These are phyloP conservation scores for Trachymyrmex septentrionalis DNA, from an alignment of 1,140 invertebrate genomes.

Conservation along the genomic window DNA sequence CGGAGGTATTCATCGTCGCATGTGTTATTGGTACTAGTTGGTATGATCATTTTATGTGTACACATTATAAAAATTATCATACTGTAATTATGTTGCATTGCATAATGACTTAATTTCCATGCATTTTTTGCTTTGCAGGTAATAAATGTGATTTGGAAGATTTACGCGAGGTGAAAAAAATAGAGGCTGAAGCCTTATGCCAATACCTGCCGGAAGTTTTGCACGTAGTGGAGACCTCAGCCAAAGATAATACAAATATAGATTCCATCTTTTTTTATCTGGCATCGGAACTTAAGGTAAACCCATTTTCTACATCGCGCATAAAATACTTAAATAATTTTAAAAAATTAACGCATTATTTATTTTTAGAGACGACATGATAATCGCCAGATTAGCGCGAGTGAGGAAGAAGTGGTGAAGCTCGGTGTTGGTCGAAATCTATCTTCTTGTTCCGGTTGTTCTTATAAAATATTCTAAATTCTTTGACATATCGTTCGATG, in stretches of 20 bases:
- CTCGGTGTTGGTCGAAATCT: conserved; percentile 85
- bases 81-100: not conserved
- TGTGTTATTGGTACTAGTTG: conserved; percentile 95
- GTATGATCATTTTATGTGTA: conserved; percentile 85
- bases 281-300: conserved; percentile 95
- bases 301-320: not conserved
- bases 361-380: conserved; percentile 89
- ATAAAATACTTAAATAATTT: not conserved
- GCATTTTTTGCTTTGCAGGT: conserved; percentile 82
- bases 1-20: conserved; percentile 96
- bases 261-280: conserved; percentile 96
- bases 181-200: conserved; percentile 94
- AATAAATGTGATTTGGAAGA: conserved; percentile 96
- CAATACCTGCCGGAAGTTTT: conserved; percentile 94
- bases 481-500: not conserved
- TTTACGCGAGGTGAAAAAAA: conserved; percentile 93
- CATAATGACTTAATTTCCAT: not conserved
- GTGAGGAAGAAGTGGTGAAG: conserved; percentile 88
- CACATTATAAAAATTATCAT: not conserved
- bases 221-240: conserved; percentile 95
- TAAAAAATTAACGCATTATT: not conserved
- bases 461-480: conserved; percentile 76
- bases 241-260: conserved; percentile 97
- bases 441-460: conserved; percentile 80
- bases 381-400: conserved; percentile 87